These are phyloP conservation scores for Climacteris rufus DNA, from an alignment of 2,113 vertebrate species.

Conservation along the genomic window DNA sequence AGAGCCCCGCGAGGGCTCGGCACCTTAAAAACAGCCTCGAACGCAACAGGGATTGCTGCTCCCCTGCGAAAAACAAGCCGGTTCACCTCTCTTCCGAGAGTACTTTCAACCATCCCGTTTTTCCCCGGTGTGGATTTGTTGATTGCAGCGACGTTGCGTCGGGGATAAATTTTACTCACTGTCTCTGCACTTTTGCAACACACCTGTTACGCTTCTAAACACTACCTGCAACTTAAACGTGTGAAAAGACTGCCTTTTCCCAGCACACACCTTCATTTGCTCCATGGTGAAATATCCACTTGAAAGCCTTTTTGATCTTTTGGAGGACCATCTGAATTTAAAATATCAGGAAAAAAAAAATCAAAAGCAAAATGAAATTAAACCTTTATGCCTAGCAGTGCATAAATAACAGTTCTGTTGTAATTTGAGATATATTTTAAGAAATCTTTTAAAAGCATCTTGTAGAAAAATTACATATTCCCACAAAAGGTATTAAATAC, in stretches of 20 bases:
- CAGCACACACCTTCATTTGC: background rate
- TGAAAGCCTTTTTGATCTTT: constrained; percentile 57
- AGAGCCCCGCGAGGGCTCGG: background rate
- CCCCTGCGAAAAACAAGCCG: too few species aligned
- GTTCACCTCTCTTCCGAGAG: accelerated
- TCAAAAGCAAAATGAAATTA: constrained; percentile 23
- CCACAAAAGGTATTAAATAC: constrained; percentile 40
- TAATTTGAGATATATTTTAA: constrained; percentile 48
- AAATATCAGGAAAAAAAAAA: constrained; percentile 49
- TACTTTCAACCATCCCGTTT: background rate
- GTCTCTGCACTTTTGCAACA: background rate
- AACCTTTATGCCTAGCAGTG: constrained; percentile 10
- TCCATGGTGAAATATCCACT: constrained; percentile 31
- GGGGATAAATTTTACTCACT: background rate
- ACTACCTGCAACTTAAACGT: background rate
- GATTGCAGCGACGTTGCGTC: background rate
- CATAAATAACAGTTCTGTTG: constrained; percentile 59
- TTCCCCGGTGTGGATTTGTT: background rate
- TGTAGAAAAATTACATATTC: constrained; percentile 46
- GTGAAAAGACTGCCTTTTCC: constrained; percentile 8
- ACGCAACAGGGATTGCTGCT: accelerated
- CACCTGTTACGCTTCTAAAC: background rate
- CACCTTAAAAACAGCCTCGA: too few species aligned
- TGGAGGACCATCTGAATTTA: constrained; percentile 57
- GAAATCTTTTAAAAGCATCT: constrained; percentile 41